phyloP scores from a whole-genome alignment of 2,888 invertebrate genomes.

The Catocala sponsa region DNA sequence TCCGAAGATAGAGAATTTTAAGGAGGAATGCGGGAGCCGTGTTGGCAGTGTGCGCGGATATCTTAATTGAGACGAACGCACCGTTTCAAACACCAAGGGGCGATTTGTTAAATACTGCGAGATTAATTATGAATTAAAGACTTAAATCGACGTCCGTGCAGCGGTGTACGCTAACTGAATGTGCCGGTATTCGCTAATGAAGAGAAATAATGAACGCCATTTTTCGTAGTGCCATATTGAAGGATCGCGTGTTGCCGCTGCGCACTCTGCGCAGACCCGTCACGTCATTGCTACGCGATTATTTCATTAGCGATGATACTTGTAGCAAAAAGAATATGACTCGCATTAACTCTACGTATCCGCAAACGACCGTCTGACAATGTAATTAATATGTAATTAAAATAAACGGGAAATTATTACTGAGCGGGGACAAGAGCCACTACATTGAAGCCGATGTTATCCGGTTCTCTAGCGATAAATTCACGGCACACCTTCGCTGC shows the following conservation, averaged over 20 bases:
- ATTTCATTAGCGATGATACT: slow-evolving; percentile 60
- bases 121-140: slow-evolving; percentile 81
- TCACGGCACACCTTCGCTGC: slow-evolving; percentile 94
- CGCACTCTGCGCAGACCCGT: slow-evolving; percentile 53
- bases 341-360: slow-evolving; percentile 47
- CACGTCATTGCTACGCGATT: slow-evolving; percentile 61
- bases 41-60: slow-evolving; percentile 77
- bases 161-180: slow-evolving; percentile 57
- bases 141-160: slow-evolving; percentile 66
- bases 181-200: slow-evolving; percentile 71
- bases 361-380: slow-evolving; percentile 42
- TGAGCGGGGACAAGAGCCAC: slow-evolving; percentile 91
- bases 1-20: slow-evolving; percentile 86
- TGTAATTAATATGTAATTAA: slow-evolving; percentile 44
- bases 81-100: slow-evolving; percentile 67
- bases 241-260: slow-evolving; percentile 68
- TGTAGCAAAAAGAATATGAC: slow-evolving; percentile 46
- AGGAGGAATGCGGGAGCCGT: slow-evolving; percentile 83
- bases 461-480: slow-evolving; percentile 95
- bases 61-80: slow-evolving; percentile 83
- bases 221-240: slow-evolving; percentile 70
- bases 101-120: slow-evolving; percentile 77
- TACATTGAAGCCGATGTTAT: slow-evolving; percentile 95
- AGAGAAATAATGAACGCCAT: slow-evolving; percentile 74
- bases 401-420: slow-evolving; percentile 47